Evolutionary conservation across 2,888 invertebrate genomes (phyloP).

Genomic region (Arrhopalites spinosus): DNA sequence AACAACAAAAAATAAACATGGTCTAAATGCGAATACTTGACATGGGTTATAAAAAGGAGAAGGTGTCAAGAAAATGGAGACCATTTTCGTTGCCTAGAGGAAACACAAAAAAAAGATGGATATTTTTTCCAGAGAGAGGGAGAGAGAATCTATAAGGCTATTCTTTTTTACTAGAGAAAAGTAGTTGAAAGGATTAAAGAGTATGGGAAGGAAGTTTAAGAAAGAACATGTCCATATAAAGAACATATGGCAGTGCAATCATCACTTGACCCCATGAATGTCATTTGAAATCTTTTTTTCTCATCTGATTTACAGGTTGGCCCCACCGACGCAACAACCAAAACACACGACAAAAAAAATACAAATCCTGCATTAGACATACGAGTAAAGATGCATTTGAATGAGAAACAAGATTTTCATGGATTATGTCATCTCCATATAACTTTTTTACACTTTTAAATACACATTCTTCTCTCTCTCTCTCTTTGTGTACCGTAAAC

Average conservation of each 20-base stretch:
- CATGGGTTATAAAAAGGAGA: too few species aligned
- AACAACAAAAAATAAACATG: too few species aligned
- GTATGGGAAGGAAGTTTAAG: background rate
- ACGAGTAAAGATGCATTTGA: too few species aligned
- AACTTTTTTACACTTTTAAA: too few species aligned
- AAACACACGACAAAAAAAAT: background rate
- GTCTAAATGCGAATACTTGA: too few species aligned
- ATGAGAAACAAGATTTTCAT: background rate
- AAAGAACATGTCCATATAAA: background rate
- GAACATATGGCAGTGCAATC: conserved; percentile 12
- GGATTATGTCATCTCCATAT: background rate
- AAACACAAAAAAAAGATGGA: too few species aligned
- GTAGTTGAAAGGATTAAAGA: background rate
- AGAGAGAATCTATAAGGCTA: background rate
- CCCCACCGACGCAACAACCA: conserved; percentile 2
- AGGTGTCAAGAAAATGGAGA: too few species aligned
- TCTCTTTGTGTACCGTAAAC: too few species aligned
- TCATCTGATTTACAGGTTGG: conserved; percentile 17
- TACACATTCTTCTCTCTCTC: too few species aligned
- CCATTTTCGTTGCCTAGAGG: too few species aligned
- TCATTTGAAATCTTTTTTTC: conserved; percentile 5
- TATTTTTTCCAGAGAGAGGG: too few species aligned
- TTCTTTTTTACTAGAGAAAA: too few species aligned
- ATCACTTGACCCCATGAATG: conserved; percentile 22
- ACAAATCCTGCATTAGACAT: background rate